A percentile compares a stretch with the other conserved stretches of the same genome.
Conservation (phyloP, 2,888 invertebrate genomes). For the Phragmatobia fuliginosa region DNA sequence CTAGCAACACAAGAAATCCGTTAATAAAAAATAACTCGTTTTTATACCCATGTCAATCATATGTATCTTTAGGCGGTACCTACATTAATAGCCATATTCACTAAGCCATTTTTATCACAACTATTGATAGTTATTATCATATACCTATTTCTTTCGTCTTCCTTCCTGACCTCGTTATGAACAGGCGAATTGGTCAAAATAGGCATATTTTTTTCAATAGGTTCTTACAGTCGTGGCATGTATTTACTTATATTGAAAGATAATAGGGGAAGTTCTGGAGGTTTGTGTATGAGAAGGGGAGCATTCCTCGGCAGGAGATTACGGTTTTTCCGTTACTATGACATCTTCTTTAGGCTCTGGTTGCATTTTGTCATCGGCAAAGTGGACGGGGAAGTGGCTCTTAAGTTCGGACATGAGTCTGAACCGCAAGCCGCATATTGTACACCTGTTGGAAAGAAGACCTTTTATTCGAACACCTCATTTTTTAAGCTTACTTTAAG, state of each 20-base stretch:
- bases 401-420: slow-evolving; percentile 77
- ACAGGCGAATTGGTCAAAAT: background rate
- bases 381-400: slow-evolving; percentile 79
- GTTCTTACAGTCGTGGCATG: slow-evolving; percentile 4
- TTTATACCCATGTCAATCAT: slow-evolving; percentile 8
- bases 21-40: background rate
- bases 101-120: slow-evolving; percentile 64
- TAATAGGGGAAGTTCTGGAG: slow-evolving; percentile 21
- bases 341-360: slow-evolving; percentile 16
- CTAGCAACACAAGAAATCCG: background rate
- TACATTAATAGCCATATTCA: slow-evolving; percentile 74
- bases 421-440: slow-evolving; percentile 75
- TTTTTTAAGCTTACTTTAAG: slow-evolving; percentile 24
- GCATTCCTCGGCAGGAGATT: slow-evolving; percentile 18
- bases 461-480: slow-evolving; percentile 57
- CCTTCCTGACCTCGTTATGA: slow-evolving; percentile 3
- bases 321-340: slow-evolving; percentile 5
- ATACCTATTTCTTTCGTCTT: slow-evolving; percentile 53
- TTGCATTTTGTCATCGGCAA: slow-evolving; percentile 56
- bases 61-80: slow-evolving; percentile 59
- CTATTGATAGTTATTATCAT: slow-evolving; percentile 72
- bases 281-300: slow-evolving; percentile 22
- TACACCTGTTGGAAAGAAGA: slow-evolving; percentile 66
- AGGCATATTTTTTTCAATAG: slow-evolving; percentile 18
- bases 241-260: slow-evolving; percentile 23